A percentile compares a stretch with the other conserved stretches of the same genome.
Conservation (phyloP, 2,113 vertebrate species). For the Chaetodon trifascialis region DNA sequence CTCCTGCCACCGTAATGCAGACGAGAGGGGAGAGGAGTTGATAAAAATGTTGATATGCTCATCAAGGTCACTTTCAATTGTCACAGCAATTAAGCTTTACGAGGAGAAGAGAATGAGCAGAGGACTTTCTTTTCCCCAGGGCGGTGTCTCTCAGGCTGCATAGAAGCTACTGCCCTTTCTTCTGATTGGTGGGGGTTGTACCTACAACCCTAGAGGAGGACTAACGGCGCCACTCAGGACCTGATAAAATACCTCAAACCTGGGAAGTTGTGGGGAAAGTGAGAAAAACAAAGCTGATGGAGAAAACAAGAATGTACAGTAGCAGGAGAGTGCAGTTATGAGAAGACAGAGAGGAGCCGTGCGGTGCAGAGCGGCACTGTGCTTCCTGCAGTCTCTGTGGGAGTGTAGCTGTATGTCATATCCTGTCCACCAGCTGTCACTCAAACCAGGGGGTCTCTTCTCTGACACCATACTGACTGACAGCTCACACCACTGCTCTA, state of each 20-base stretch:
- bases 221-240: neutral
- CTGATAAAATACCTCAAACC: neutral
- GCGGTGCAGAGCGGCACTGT: slow-evolving; percentile 23
- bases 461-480: slow-evolving; percentile 57
- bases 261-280: neutral
- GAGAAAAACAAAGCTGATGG: neutral
- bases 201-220: neutral
- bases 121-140: slow-evolving; percentile 4
- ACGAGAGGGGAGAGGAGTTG: neutral
- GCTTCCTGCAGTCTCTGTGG: slow-evolving; percentile 53
- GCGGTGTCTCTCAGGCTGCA: slow-evolving; percentile 18
- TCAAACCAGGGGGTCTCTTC: slow-evolving; percentile 59
- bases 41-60: slow-evolving; percentile 10
- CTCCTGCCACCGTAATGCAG: neutral
- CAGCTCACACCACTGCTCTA: slow-evolving; percentile 44
- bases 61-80: slow-evolving; percentile 28
- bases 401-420: slow-evolving; percentile 69
- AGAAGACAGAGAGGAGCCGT: neutral
- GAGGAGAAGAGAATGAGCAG: slow-evolving; percentile 16
- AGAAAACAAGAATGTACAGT: neutral
- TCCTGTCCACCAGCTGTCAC: slow-evolving; percentile 77
- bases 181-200: slow-evolving; percentile 31
- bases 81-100: slow-evolving; percentile 38
- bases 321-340: slow-evolving; percentile 15
- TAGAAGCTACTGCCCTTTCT: neutral